Evolutionary conservation across 1,140 invertebrate genomes (phyloP), one percentile per base, ranked within the genome.

Genomic region (Hycleus cichorii): DNA sequence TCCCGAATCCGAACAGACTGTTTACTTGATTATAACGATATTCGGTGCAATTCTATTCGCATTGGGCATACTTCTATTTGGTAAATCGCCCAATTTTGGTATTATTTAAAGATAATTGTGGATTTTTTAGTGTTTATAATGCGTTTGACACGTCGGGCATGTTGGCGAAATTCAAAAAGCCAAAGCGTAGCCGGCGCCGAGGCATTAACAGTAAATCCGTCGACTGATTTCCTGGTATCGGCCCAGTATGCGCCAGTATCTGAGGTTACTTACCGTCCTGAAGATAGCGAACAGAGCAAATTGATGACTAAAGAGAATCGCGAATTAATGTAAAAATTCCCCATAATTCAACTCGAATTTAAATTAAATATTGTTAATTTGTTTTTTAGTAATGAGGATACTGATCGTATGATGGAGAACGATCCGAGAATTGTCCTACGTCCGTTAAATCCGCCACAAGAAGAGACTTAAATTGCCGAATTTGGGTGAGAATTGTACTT

Each of bases 201-300:
- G 55, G 67, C 64, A 6, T 57, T 72, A n/a, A 73, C 70, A 18
- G 67, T 80, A 48, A 85, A 84, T 75, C 83, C 83, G 39, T 85
- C 83, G n/a, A 85, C 83, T n/a, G 83, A 85, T 76, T 78, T 84
- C 24, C 73, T 85, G 50, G 83, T 86, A 39, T 78, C 82, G 3
- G 83, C 83, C 25, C 83, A 85, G 72, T 85, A 86, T 72, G 83
- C 81, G 44, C 83, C 83, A 0, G 81, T 85, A 4, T 79, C 82
- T 8, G 84, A 86, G 67, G 79, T 84, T n/a, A 69, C 76, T 11
- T 78, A 78, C 65, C 75, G 76, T 58, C 83, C 83, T 18, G 81
- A 83, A 58, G 83, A 84, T 52, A 76, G 77, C 59, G 83, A 85
- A 69, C 80, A 81, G 64, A 78, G 83, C 61, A 84, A 84, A 67